Conservation (phyloP, 35 echinoderm and acorn worm species). For the Patiria miniata region DNA sequence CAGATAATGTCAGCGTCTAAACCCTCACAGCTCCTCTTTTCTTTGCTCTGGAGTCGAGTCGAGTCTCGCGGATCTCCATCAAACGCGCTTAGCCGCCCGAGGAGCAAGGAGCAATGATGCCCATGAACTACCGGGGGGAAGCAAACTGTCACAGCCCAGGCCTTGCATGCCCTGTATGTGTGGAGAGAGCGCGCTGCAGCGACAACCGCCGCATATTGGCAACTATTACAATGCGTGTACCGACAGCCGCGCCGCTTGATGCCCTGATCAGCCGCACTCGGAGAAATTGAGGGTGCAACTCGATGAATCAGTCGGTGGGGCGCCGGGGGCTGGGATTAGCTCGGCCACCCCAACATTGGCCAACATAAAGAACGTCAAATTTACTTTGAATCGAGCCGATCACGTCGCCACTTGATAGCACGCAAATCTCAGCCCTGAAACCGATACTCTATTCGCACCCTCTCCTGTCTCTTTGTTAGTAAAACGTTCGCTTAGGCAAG, state of each 20-base stretch:
- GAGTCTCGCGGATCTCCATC: too few species aligned
- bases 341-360: slow-evolving; percentile 38
- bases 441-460: not conserved
- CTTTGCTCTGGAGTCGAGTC: too few species aligned
- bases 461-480: not conserved
- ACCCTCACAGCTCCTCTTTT: too few species aligned
- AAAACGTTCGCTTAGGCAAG: slow-evolving; percentile 24
- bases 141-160: slow-evolving; percentile 1
- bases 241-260: not conserved
- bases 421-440: not conserved
- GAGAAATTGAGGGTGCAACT: slow-evolving; percentile 27
- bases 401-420: slow-evolving; percentile 22
- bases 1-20: too few species aligned
- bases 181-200: not conserved
- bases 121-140: not conserved
- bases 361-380: slow-evolving; percentile 55
- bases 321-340: slow-evolving; percentile 29
- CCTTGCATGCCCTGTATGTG: too few species aligned
- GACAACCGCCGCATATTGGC: not conserved
- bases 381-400: slow-evolving; percentile 32
- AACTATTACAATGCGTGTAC: slow-evolving; percentile 22
- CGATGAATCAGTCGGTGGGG: slow-evolving; percentile 9
- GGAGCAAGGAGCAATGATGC: not conserved
- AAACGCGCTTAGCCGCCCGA: not conserved
- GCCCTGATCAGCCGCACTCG: not conserved